These are phyloP conservation scores for Stenopsyche tienmushanensis DNA, from an alignment of 1,140 invertebrate genomes.

Conservation along the genomic window DNA sequence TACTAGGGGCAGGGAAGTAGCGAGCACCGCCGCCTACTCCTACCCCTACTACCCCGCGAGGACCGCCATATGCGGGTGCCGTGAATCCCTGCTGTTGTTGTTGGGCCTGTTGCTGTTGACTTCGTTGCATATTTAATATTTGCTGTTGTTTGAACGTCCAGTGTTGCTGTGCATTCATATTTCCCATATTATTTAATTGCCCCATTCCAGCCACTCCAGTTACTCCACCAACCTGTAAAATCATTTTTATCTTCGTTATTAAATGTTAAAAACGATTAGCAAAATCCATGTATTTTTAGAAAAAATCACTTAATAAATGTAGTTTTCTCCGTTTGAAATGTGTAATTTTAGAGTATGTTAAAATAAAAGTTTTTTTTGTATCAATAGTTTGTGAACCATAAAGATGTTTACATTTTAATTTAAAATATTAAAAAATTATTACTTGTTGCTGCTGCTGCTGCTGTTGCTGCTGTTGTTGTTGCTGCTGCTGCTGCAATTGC, in stretches of 20 bases:
- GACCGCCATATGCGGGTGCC: constrained; percentile 54
- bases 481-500: constrained; percentile 55
- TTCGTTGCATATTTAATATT: constrained; percentile 54
- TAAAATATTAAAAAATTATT: background rate
- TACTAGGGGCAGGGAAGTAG: constrained; percentile 43
- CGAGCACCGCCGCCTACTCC: constrained; percentile 33
- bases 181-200: constrained; percentile 49
- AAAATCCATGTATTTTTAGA: background rate
- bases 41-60: constrained; percentile 34
- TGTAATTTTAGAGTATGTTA: background rate
- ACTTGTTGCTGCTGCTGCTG: constrained; percentile 51
- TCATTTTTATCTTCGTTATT: background rate
- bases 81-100: constrained; percentile 51
- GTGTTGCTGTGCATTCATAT: constrained; percentile 50
- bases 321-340: background rate
- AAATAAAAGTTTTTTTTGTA: too few species aligned
- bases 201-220: constrained; percentile 36
- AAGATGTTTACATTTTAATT: too few species aligned
- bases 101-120: constrained; percentile 54
- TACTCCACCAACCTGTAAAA: constrained; percentile 46
- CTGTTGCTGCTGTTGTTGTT: constrained; percentile 51
- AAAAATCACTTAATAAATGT: background rate
- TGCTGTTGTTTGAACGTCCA: constrained; percentile 61
- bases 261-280: too few species aligned
- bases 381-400: too few species aligned